Percentiles rank a stretch among this genome's conserved stretches.
These are phyloP conservation scores for Characodon lateralis DNA, from an alignment of 2,797 vertebrate species.

Conservation along the genomic window DNA sequence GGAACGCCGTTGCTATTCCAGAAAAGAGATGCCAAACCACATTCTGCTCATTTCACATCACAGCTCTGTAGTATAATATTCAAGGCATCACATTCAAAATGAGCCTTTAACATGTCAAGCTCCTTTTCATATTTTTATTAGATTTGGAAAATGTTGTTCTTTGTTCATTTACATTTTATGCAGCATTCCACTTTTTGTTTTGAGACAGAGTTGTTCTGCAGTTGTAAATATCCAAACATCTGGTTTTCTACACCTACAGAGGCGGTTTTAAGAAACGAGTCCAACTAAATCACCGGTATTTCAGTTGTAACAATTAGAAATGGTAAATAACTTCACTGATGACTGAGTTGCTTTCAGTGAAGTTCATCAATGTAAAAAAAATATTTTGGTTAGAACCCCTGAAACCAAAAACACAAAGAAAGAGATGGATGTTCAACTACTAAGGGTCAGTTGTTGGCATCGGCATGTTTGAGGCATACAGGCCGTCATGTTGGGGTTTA, in stretches of 20 bases:
- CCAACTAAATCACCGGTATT: constrained; percentile 1
- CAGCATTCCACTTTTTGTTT: neutral
- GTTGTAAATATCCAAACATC: constrained; percentile 11
- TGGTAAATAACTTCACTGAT: neutral
- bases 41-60: too few relatives aligned
- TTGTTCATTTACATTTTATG: neutral
- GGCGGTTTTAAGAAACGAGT: neutral
- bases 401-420: constrained; percentile 6
- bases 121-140: too few relatives aligned
- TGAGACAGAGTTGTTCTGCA: neutral
- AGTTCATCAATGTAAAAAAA: neutral
- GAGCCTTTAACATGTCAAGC: too few relatives aligned
- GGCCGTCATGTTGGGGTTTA: constrained; percentile 16
- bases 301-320: constrained; percentile 13
- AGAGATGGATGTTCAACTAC: constrained; percentile 14
- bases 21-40: too few relatives aligned
- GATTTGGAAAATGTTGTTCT: neutral
- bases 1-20: too few relatives aligned
- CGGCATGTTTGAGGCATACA: constrained; percentile 26
- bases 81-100: too few relatives aligned
- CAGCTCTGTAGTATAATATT: too few relatives aligned
- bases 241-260: neutral
- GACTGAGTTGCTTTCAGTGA: constrained; percentile 10
- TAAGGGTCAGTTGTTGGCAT: constrained; percentile 25
- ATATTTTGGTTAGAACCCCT: neutral